Evolutionary conservation across 2,888 invertebrate species (phyloP).

Genomic region (Tipula lateralis): DNA sequence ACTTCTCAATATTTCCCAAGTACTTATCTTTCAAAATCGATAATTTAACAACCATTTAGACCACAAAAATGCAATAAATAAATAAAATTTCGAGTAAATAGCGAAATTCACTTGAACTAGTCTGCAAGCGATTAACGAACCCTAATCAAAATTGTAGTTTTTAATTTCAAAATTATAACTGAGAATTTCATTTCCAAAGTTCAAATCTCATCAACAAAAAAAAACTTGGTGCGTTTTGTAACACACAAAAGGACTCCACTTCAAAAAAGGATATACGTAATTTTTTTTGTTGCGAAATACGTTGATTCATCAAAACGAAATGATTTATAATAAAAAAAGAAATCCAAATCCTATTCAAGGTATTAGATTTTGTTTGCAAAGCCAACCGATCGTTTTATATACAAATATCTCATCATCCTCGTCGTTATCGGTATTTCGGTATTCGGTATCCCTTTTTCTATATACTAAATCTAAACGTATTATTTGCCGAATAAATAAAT

Average conservation of each 20-base stretch:
- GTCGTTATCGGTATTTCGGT: not conserved
- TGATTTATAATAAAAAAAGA: not conserved
- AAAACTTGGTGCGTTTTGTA: not conserved
- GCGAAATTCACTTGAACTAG: not conserved
- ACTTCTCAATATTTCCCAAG: not conserved
- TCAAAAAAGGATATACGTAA: not conserved
- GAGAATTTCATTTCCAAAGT: not conserved
- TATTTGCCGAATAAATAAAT: constrained; percentile 13
- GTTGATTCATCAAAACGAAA: constrained; percentile 7
- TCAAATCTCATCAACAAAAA: not conserved
- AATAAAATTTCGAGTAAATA: not conserved
- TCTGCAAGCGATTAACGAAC: not conserved
- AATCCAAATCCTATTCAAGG: constrained; percentile 11
- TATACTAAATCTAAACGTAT: not conserved
- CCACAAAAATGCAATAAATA: not conserved
- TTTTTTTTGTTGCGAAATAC: not conserved
- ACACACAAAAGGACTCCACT: not conserved
- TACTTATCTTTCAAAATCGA: not conserved
- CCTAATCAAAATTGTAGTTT: not conserved
- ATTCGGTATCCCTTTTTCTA: not conserved
- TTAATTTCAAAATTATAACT: not conserved
- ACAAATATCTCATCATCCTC: not conserved
- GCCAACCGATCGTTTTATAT: not conserved
- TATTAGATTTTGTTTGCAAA: not conserved
- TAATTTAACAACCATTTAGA: not conserved